Base-by-base conservation (phyloP, 2,113 vertebrate species). In the Xiphophorus couchianus region DNA sequence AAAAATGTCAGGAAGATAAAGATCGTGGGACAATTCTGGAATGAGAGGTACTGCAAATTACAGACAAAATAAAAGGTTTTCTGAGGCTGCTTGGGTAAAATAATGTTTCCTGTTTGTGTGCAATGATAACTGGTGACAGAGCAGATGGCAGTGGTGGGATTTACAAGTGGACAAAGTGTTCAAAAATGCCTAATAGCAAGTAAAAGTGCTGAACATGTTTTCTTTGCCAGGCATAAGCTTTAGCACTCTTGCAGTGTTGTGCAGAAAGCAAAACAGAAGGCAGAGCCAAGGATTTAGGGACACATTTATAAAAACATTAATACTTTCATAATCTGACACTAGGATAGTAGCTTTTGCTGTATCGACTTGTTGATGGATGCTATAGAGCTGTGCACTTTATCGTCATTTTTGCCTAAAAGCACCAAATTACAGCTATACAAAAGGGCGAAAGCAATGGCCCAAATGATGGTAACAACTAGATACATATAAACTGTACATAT, bases 71-170 rank as follows among this genome's bases (percentile, higher is more conserved):
- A 44, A 68, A 28, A 54, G 37, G 14, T 28, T 66, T 82, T 27
- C 63, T 35, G 7, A 27, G 71, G 73, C 62, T 60, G 65, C 69
- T 74, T 51, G 63, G 62, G 62, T 71, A 60, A 84, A 71, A 74
- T 37, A 71, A 15, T 76, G 84, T 29, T 10, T 13, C 9, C 30
- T 77, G 29, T 78, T 73, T 72, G 68, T 77, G 65, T 69, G 9
- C 51, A 68, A 69, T 84, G 76, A 80, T 77, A 77, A 67, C 62
- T 83, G 77, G 80, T 74, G 83, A 79, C 77, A 68, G 63, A 88
- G 64, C 83, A 88, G 90, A 92, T 90, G 88, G 82, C 4, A 11
- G 51, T 68, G 71, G 54, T 68, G 86, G 89, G 81, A 89, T 84
- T 80, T 81, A 86, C 76, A 77, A 58, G 78, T 85, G 60, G 77